Evolutionary conservation across 2,888 invertebrate species (phyloP).

Genomic region (Pollenia labialis): DNA sequence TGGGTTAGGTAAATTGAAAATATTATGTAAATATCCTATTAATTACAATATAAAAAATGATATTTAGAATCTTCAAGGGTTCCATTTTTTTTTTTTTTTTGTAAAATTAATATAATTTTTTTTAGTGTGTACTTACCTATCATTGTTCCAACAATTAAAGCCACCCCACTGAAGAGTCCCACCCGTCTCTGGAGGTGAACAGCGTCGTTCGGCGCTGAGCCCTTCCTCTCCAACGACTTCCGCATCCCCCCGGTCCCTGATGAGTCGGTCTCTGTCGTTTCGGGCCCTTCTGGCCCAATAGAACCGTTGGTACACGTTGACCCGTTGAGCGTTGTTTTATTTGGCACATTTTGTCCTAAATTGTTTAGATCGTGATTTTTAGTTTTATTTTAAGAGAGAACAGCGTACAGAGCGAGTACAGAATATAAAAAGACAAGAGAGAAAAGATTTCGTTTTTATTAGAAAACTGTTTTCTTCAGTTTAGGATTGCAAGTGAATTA

Average conservation of each 20-base stretch:
- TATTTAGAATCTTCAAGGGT: background rate
- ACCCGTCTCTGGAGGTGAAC: conserved; percentile 99
- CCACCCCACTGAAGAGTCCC: conserved; percentile 99
- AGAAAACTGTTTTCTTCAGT: background rate
- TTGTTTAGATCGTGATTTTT: conserved; percentile 5
- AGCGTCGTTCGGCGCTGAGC: conserved; percentile 97
- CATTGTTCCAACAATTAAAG: conserved; percentile 99
- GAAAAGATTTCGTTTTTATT: background rate
- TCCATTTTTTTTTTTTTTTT: background rate
- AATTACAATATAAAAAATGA: too few relatives aligned
- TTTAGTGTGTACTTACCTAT: conserved; percentile 88
- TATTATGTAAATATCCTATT: too few relatives aligned
- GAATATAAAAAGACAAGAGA: conserved; percentile 25
- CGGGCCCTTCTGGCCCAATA: conserved; percentile 84
- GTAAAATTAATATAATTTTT: conserved; percentile 10
- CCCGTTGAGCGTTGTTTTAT: conserved; percentile 84
- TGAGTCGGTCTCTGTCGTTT: conserved; percentile 85
- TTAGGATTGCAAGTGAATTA: background rate
- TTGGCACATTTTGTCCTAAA: conserved; percentile 84
- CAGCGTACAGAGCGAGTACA: background rate
- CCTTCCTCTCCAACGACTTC: conserved; percentile 93
- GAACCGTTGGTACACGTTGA: conserved; percentile 84
- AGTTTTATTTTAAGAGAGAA: conserved; percentile 10
- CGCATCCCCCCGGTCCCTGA: conserved; percentile 85
- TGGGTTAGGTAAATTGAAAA: too few relatives aligned